Base-by-base conservation (phyloP, 2,888 invertebrate species). In the Alentia gelatinosa region DNA sequence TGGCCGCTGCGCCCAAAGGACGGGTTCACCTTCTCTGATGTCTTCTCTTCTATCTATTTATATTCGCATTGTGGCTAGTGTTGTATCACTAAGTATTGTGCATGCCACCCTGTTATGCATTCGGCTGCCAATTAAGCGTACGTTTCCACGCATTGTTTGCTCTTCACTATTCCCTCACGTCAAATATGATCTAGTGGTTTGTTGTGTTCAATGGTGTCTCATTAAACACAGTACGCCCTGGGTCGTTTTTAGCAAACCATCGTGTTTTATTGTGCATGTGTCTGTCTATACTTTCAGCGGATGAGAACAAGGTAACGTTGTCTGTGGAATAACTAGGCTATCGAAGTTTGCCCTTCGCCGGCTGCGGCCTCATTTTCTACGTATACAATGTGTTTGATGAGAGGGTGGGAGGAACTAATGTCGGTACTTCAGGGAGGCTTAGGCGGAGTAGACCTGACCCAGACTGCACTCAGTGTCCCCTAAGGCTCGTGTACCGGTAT, bases 381-480 rank as follows among this genome's bases (percentile, higher is more conserved):
- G 1, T 75, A 75, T 75, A 37, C 75, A 75, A 35, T 15, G n/a
- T 35, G 33, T 33, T 75, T 75, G 75, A 37, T 75, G 33, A 37
- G 75, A 26, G 3, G 37, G 37, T 68, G 26, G 56, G 7, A 47
- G 7, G 47, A 15, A 42, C 47, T 7, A 42, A 15, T 7, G n/a
- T 9, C 15, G 63, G 63, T 63, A n/a, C 63, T 5, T n/a, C n/a
- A 7, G 63, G 9, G 63, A 26, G 19, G n/a, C 26, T n/a, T 7
- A 19, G 63, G 26, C 63, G 15, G n/a, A 63, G 63, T 63, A n/a
- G 63, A 63, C 63, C 19, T 63, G 5, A 63, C 19, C 63, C 89
- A 89, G 63, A 50, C 89, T 68, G 39, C 89, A 89, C 35, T 26
- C 39, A 63, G 0, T 89, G 68, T 12, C 33, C 74, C 33, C 74